Base-by-base conservation (phyloP, 2,797 vertebrate genomes). In the Falco cherrug region DNA sequence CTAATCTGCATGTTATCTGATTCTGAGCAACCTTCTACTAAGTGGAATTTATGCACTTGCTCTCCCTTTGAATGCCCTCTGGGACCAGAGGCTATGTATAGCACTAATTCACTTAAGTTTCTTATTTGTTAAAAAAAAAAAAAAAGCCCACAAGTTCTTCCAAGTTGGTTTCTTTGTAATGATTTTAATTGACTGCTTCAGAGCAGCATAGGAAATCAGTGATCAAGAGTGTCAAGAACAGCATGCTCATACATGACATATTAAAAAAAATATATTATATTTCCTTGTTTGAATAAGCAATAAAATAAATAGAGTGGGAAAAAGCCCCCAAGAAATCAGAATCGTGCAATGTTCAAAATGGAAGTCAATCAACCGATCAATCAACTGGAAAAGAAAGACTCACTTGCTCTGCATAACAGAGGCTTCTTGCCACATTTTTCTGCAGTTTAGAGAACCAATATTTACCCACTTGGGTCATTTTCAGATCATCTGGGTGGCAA, bases 1-100 rank as follows among this genome's bases (percentile, higher is more conserved):
- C 33, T 85, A 68, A 80, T 91, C 75, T 95, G 45, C n/a, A 50
- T 47, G n/a, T 91, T 91, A 89, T 85, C 78, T 96, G 81, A 93
- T 87, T 88, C 89, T 71, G n/a, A 91, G 14, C 45, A 92, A 89
- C 56, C 26, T 50, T 89, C 17, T 43, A 91, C 83, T 87, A 82
- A 93, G 81, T 29, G 84, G 39, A 91, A 90, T 79, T 93, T 76
- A 93, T 83, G 48, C 51, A 57, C 50, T 89, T 43, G 28, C 10
- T 91, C 63, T 73, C 48, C 47, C 53, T 88, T 87, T 69, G 67
- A 84, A 85, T 81, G 47, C 5, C 54, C 11, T 31, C 64, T 93
- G 53, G 61, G 70, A 94, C n/a, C 37, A 53, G 16, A 83, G 41
- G 48, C 57, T 79, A 94, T 87, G 39, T 73, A 69, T 84, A 88